Evolutionary conservation across 2,113 vertebrate species (phyloP), one percentile per base, ranked within the genome.

Genomic region (Lagopus muta): DNA sequence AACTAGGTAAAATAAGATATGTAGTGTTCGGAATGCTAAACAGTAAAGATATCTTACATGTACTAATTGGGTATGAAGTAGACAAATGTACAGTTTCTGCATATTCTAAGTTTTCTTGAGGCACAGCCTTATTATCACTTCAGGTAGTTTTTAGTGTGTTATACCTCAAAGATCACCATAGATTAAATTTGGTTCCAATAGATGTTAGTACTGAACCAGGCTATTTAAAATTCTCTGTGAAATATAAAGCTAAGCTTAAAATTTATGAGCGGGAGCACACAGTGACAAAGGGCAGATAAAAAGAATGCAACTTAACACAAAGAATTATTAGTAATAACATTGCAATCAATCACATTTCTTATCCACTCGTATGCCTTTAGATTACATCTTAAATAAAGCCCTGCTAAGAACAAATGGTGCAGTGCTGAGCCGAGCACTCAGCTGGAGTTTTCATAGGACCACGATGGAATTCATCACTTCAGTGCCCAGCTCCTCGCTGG

Each of bases 191-290:
- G 84, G 28, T 86, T 90, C 52, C 55, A 75, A 50, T 43, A 90
- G 58, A 78, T 93, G 93, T 88, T 93, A 76, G 36, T 81, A 34
- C 76, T 84, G 84, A 93, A 72, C 6, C 36, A 89, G 91, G 72
- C 34, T 84, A 64, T 92, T 96, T 92, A 88, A 95, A 92, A 94
- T 85, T 91, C 80, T 80, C 55, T 57, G 15, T 60, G 27, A 92
- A 94, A 92, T 27, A 34, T 75, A 78, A 22, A 92, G 87, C 13
- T 13, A 30, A 65, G 93, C 90, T 89, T 94, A 61, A 92, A 94
- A 92, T 91, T 61, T 83, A 89, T 80, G 84, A 91, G 69, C 36
- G 81, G 38, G n/a, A 94, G 16, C 52, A 50, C 27, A 52, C 43
- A 78, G 40, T 84, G 83, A 52, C 89, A 89, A 8, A n/a, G 67